Evolutionary conservation across 1,140 invertebrate species (phyloP).

Genomic region (Brachionus sp.): DNA sequence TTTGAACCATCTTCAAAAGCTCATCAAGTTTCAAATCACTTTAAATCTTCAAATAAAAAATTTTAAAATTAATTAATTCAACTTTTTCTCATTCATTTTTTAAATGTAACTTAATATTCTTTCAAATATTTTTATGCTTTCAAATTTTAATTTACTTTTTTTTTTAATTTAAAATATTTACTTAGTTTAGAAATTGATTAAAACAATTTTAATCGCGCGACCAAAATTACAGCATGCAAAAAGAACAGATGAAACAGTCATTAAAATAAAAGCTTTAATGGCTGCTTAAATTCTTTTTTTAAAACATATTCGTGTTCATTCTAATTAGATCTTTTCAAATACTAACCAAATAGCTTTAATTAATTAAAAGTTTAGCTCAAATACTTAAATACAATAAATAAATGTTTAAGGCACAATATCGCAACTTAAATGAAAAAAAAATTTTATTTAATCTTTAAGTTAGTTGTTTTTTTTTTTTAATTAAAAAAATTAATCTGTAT

Average conservation of each 20-base stretch:
- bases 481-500: neutral
- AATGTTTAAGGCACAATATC: neutral
- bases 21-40: neutral
- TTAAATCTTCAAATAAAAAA: neutral
- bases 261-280: neutral
- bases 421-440: neutral
- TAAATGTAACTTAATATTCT: neutral
- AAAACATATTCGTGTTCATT: neutral
- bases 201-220: neutral
- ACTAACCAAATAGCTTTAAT: neutral
- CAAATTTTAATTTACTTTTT: neutral
- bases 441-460: neutral
- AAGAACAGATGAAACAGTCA: neutral
- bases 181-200: neutral
- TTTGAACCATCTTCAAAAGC: neutral
- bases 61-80: neutral
- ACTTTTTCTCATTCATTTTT: neutral
- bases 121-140: no score
- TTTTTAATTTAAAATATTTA: neutral
- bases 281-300: neutral
- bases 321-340: neutral
- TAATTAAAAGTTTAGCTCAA: neutral
- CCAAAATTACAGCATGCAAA: neutral
- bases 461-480: neutral
- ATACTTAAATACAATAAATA: neutral